These are phyloP conservation scores for Agrilus biguttatus DNA, from an alignment of 2,888 invertebrate species.

Conservation along the genomic window DNA sequence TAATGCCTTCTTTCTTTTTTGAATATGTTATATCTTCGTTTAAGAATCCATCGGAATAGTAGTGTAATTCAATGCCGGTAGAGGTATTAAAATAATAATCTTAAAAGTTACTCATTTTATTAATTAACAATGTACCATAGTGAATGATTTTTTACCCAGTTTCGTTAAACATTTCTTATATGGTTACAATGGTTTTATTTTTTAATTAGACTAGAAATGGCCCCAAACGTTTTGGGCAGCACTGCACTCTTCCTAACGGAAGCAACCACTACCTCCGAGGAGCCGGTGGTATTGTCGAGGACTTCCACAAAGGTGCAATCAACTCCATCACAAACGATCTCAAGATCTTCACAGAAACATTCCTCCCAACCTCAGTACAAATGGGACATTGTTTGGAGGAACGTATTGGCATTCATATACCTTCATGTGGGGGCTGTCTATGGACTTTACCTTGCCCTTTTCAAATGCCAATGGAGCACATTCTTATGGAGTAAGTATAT, in stretches of 20 bases:
- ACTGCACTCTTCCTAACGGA: slow-evolving; percentile 39
- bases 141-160: too few species aligned
- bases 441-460: slow-evolving; percentile 42
- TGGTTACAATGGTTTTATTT: neutral
- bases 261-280: slow-evolving; percentile 20
- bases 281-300: slow-evolving; percentile 11
- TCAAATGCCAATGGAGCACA: slow-evolving; percentile 34
- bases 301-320: neutral
- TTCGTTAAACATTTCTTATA: too few species aligned
- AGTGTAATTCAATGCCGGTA: too few species aligned
- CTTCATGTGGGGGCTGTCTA: slow-evolving; percentile 53
- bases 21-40: too few species aligned
- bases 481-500: slow-evolving; percentile 40
- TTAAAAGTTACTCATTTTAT: too few species aligned
- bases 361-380: slow-evolving; percentile 15
- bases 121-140: too few species aligned
- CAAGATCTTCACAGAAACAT: slow-evolving; percentile 2
- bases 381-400: slow-evolving; percentile 68
- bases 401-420: slow-evolving; percentile 57
- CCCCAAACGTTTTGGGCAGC: slow-evolving; percentile 45
- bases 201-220: slow-evolving; percentile 29
- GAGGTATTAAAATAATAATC: too few species aligned
- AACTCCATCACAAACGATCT: slow-evolving; percentile 2
- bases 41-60: too few species aligned
- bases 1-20: too few species aligned